Evolutionary conservation across 2,888 invertebrate species (phyloP).

Genomic region (Leucoma salicis): DNA sequence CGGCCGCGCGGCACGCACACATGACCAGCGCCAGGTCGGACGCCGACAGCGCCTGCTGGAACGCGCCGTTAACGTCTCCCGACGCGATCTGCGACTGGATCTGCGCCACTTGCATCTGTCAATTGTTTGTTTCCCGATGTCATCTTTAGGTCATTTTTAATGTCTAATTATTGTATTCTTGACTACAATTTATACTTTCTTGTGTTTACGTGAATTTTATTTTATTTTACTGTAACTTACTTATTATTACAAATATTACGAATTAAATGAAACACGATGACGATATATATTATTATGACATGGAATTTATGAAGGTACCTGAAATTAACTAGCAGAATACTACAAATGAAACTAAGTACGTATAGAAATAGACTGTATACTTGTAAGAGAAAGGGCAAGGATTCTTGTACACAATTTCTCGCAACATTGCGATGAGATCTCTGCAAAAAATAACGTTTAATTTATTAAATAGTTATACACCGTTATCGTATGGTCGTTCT

Average conservation of each 20-base stretch:
- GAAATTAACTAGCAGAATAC: no score
- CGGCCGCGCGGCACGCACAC: conserved; percentile 92
- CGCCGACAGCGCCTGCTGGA: conserved; percentile 94
- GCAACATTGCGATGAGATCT: conserved; percentile 52
- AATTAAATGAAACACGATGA: no score
- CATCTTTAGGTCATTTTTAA: no score
- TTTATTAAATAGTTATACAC: background rate
- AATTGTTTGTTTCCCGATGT: no score
- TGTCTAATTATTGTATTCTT: no score
- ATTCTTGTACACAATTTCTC: conserved; percentile 69
- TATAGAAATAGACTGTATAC: conserved; percentile 34
- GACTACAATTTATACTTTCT: no score
- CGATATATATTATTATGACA: no score
- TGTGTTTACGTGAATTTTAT: no score
- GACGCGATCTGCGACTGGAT: conserved; percentile 85
- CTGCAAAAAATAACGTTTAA: conserved; percentile 45
- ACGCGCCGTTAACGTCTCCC: conserved; percentile 93
- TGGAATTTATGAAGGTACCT: no score
- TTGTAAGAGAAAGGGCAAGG: conserved; percentile 65
- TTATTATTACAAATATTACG: no score
- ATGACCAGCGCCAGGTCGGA: conserved; percentile 94
- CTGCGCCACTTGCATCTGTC: conserved; percentile 84
- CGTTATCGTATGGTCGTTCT: no score
- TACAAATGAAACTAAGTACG: background rate
- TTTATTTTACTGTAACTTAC: no score